Evolutionary conservation across 2,113 vertebrate genomes (phyloP).

Genomic region (Octodon degus): DNA sequence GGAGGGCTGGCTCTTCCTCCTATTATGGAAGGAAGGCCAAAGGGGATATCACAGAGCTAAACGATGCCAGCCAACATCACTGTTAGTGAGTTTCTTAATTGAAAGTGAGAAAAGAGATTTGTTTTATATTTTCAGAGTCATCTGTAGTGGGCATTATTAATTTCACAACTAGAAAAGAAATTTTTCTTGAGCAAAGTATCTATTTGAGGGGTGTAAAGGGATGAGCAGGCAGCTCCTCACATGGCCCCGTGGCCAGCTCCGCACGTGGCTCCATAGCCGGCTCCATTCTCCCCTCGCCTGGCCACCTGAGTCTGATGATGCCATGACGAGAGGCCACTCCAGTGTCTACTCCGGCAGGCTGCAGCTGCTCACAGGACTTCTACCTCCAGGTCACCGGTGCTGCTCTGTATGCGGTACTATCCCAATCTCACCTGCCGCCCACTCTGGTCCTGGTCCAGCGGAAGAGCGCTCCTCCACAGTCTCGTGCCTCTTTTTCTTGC

Average conservation of each 20-base stretch:
- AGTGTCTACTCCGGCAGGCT: rapidly evolving
- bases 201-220: no score
- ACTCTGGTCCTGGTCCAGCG: background rate
- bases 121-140: slow-evolving; percentile 27
- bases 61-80: background rate
- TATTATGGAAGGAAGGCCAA: background rate
- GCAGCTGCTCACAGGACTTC: rapidly evolving
- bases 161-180: background rate
- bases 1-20: background rate
- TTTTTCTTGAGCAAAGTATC: background rate
- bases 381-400: background rate
- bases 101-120: background rate
- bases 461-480: background rate
- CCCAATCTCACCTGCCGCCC: background rate
- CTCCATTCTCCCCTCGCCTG: no score
- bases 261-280: no score
- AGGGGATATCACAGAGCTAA: no score
- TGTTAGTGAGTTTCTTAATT: background rate
- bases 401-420: rapidly evolving
- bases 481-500: background rate
- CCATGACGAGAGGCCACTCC: rapidly evolving
- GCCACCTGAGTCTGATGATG: rapidly evolving
- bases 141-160: background rate
- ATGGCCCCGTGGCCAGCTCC: rapidly evolving
- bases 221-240: rapidly evolving